Base-by-base conservation (phyloP, 2,888 invertebrate species). In the Acleris emargana region DNA sequence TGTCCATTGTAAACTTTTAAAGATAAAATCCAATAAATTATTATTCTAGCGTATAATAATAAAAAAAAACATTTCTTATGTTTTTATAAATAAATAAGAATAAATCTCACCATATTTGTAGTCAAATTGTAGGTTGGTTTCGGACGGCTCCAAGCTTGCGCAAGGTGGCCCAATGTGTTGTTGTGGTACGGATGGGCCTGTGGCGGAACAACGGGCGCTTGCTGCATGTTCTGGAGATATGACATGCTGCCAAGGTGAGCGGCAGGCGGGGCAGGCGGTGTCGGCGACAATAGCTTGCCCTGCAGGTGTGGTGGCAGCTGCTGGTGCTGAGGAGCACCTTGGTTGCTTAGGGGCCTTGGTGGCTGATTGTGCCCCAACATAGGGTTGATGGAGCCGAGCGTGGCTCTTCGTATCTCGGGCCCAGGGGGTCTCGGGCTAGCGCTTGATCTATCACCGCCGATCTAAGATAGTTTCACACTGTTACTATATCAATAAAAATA, bases 191-290 rank as follows among this genome's bases (percentile, higher is more conserved):
- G 78, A 52, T 82, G 84, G n/a, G 68, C 61, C 47, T 77, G 78
- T 25, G 70, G 72, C 42, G 76, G 70, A 22, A 80, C 77, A 51
- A 77, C 68, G 18, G 76, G 68, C 20, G 77, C 68, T 49, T 82
- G 82, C 50, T 82, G 84, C 73, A 82, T 75, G 38, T 79, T 78
- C 50, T 86, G 81, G 52, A 91, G 75, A 70, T 83, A 90, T 42
- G 90, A 92, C 87, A 88, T 84, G 72, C 87, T 89, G 67, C 89
- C 88, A 61, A 89, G 69, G 43, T 88, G 88, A 11, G 73, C 57
- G 13, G 73, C 66, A 54, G 67, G 71, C 9, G 73, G 50, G 16
- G 73, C 64, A 54, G 67, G 71, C 5, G 77, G 69, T 47, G 74
- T 69, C 59, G 51, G 71, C 3, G 75, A 71, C 16, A 78, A 70